phyloP scores from a whole-genome alignment of 1,140 invertebrate species.

The Sinonovacula constricta region DNA sequence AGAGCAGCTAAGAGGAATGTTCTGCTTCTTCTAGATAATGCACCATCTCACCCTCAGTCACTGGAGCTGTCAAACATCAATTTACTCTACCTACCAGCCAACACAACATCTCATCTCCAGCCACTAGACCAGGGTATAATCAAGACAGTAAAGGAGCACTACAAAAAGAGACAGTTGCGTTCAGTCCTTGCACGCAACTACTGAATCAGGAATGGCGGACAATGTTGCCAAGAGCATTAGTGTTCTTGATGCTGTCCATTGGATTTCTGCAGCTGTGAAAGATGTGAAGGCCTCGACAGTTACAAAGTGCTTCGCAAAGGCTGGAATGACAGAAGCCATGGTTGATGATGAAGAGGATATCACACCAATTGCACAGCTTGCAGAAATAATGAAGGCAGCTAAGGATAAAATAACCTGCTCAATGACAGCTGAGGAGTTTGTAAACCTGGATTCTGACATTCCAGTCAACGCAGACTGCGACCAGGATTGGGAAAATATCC shows the following conservation, averaged over 20 bases:
- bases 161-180: constrained; percentile 1
- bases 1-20: constrained; percentile 19
- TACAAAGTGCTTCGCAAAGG: not conserved
- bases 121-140: constrained; percentile 20
- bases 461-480: constrained; percentile 2
- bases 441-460: not conserved
- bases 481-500: not conserved
- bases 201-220: not conserved
- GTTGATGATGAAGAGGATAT: constrained; percentile 32
- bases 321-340: not conserved
- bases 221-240: constrained; percentile 6
- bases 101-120: constrained; percentile 17
- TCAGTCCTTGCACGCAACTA: not conserved
- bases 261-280: not conserved
- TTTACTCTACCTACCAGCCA: constrained; percentile 1
- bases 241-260: constrained; percentile 10
- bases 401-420: no score
- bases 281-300: constrained; percentile 2
- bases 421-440: constrained; percentile 2
- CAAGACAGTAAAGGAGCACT: constrained; percentile 5
- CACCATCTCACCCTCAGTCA: constrained; percentile 7
- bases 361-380: not conserved
- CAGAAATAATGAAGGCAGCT: not conserved
- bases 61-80: constrained; percentile 13
- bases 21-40: constrained; percentile 5